Percentiles rank a stretch among this genome's conserved stretches.
Evolutionary conservation across 2,888 invertebrate species (phyloP).

Genomic region (Platycheirus albimanus): DNA sequence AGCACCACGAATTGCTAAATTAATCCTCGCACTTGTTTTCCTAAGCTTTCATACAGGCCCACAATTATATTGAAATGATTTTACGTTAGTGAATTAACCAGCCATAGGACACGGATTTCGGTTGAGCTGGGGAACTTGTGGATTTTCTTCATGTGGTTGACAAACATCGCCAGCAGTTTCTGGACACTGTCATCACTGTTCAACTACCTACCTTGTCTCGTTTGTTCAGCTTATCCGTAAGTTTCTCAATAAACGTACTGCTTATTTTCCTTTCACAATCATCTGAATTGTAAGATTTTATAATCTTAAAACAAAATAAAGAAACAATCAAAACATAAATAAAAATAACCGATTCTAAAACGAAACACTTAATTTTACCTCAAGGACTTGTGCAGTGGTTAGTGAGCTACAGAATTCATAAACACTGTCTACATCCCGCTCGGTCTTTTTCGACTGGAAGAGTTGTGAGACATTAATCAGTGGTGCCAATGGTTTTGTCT

Average conservation of each 20-base stretch:
- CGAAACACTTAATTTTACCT: constrained; percentile 83
- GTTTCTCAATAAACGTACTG: constrained; percentile 81
- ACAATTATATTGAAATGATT: constrained; percentile 81
- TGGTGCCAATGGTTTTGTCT: constrained; percentile 91
- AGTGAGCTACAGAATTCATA: constrained; percentile 97
- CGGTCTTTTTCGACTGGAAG: constrained; percentile 96
- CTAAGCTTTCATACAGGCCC: constrained; percentile 83
- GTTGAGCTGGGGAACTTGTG: constrained; percentile 89
- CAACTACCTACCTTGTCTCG: constrained; percentile 83
- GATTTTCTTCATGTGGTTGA: constrained; percentile 91
- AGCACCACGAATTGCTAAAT: constrained; percentile 90
- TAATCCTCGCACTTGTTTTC: constrained; percentile 84
- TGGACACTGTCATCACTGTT: constrained; percentile 97
- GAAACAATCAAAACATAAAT: too few species aligned
- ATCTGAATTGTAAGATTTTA: constrained; percentile 82
- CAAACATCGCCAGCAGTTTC: constrained; percentile 89
- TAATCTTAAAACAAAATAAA: constrained; percentile 77
- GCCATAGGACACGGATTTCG: constrained; percentile 92
- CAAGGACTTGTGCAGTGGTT: constrained; percentile 93
- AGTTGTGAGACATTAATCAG: constrained; percentile 98
- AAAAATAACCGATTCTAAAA: too few species aligned
- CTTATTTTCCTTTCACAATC: constrained; percentile 82
- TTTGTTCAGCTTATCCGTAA: constrained; percentile 91
- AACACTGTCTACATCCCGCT: constrained; percentile 95
- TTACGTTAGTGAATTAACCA: constrained; percentile 91